phyloP scores from a whole-genome alignment of 2,113 vertebrate genomes.

The Cyprinodon variegatus region DNA sequence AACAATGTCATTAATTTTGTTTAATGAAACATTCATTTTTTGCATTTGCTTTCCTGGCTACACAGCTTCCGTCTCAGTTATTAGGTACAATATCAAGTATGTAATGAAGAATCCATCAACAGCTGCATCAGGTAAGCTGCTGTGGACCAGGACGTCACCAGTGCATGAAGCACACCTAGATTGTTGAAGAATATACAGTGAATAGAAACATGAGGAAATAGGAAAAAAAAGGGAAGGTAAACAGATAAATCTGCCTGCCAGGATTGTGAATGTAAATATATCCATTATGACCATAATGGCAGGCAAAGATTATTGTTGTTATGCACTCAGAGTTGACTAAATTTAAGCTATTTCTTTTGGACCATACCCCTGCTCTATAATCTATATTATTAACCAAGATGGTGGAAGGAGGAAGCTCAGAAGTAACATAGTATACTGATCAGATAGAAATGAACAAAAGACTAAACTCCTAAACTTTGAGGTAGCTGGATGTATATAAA shows the following conservation, averaged over 20 bases:
- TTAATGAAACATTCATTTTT: neutral
- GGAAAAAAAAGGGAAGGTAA: neutral
- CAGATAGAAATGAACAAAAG: neutral
- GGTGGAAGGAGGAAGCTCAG: neutral
- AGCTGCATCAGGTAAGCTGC: neutral
- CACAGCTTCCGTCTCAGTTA: conserved; percentile 1
- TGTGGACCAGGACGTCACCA: neutral
- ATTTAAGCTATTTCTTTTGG: neutral
- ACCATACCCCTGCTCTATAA: neutral
- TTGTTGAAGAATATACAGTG: neutral
- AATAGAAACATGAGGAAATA: neutral
- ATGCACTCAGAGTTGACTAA: neutral
- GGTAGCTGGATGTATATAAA: neutral
- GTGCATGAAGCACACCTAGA: neutral
- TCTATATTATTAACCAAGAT: neutral
- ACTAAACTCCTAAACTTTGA: neutral
- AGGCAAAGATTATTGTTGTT: neutral
- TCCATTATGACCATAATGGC: no score
- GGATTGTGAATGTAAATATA: neutral
- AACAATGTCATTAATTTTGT: neutral
- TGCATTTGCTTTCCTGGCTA: neutral
- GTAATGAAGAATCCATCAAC: neutral
- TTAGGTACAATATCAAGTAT: neutral
- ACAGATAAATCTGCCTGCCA: neutral
- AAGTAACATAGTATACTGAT: neutral